Evolutionary conservation across 30 jellyfish, hydroid and myxozoan genomes (phyloP).

Genomic region (Aurelia coerulea): DNA sequence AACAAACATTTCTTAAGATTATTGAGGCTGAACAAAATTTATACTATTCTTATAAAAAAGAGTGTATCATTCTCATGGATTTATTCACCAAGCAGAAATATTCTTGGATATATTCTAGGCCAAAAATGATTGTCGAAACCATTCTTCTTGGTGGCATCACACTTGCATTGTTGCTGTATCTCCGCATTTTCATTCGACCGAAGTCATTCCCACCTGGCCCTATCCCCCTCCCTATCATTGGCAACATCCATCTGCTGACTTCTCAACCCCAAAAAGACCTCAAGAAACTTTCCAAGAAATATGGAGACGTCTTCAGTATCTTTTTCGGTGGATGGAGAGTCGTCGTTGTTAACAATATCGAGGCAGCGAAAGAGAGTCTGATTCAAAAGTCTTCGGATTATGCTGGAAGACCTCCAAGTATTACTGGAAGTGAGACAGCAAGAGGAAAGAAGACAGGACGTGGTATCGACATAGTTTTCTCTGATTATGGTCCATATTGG

Average conservation of each 20-base stretch:
- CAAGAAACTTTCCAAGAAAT: constrained; percentile 28
- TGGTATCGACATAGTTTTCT: constrained; percentile 57
- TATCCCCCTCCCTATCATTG: constrained; percentile 54
- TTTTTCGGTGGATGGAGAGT: constrained; percentile 57
- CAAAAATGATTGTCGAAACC: constrained; percentile 20
- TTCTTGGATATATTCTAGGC: neutral
- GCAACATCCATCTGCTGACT: constrained; percentile 57
- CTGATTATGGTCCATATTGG: constrained; percentile 82
- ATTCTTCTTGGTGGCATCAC: constrained; percentile 11
- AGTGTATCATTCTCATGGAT: too few relatives aligned
- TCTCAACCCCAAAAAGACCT: constrained; percentile 44
- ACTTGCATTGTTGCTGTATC: constrained; percentile 12
- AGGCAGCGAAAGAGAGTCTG: constrained; percentile 59
- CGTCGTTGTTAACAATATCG: constrained; percentile 37
- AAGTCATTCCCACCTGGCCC: constrained; percentile 73
- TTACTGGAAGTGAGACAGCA: constrained; percentile 41
- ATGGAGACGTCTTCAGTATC: constrained; percentile 66
- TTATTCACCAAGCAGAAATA: too few relatives aligned
- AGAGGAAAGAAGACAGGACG: constrained; percentile 70
- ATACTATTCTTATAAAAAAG: too few relatives aligned
- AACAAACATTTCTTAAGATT: too few relatives aligned
- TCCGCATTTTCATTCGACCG: constrained; percentile 36
- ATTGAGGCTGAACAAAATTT: too few relatives aligned
- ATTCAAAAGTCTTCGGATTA: constrained; percentile 44
- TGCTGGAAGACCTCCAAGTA: constrained; percentile 76